Base-by-base conservation (phyloP, 1,140 invertebrate genomes). In the Cephus cinctus region DNA sequence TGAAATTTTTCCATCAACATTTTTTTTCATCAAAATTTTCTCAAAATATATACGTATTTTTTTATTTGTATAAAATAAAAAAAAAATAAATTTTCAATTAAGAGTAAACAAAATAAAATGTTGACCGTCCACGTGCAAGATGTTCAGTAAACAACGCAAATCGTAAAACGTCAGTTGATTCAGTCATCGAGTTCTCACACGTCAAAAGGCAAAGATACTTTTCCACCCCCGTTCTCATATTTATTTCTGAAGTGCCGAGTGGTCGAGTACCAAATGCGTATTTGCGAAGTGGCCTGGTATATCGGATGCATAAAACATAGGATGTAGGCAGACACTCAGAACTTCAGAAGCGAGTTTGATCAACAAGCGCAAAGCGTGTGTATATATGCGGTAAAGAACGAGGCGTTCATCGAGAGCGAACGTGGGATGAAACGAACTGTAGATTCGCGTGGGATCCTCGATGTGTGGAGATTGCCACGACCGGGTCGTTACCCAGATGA, bases 351-450 rank as follows among this genome's bases (percentile, higher is more conserved):
- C 41, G 58, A 34, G 38, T 53, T 61, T 56, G 53, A 61, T 56
- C 52, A 45, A 22, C 51, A 48, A 50, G 45, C 57, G 63, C 54
- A 50, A 57, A 47, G n/a, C n/a, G n/a, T n/a, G n/a, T n/a, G n/a
- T n/a, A n/a, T 27, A 6, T n/a, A 27, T n/a, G 6, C 6, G 25
- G 25, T 8, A n/a, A 27, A n/a, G 25, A 54, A 31, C 51, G 46
- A 45, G 53, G 59, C 53, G 57, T 45, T 54, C 60, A 59, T 57
- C 55, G 57, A 51, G 61, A 57, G 54, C 54, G 56, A 56, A 69
- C 63, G 69, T 71, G 67, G 67, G 69, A 62, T 53, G 67, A 51
- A 38, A 3, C 35, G 3, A 16, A 20, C 35, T 20, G 21, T 38
- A 16, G 35, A 15, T 16, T 8, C 35, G 35, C 35, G 35, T 38